These are phyloP conservation scores for Pantelozetes paolii DNA, from an alignment of 2,888 invertebrate species.

Conservation along the genomic window DNA sequence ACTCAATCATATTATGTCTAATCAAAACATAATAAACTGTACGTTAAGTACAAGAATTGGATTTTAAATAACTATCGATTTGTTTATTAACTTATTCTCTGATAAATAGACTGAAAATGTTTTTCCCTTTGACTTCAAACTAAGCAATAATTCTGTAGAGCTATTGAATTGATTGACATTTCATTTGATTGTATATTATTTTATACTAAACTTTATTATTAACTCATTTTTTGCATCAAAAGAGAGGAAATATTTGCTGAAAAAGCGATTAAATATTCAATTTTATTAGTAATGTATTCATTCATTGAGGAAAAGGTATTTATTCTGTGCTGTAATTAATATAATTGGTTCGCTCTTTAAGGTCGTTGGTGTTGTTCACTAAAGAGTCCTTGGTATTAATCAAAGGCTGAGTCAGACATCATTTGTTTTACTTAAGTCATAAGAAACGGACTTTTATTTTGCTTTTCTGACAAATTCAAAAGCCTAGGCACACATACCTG, in stretches of 20 bases:
- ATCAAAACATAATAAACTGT: conserved; percentile 5
- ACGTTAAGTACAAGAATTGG: conserved; percentile 19
- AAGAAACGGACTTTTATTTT: too few species aligned
- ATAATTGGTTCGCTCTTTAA: too few species aligned
- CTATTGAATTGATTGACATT: background rate
- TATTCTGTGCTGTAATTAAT: background rate
- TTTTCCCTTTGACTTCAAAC: background rate
- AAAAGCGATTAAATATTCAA: too few species aligned
- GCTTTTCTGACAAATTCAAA: too few species aligned
- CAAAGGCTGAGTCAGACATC: background rate
- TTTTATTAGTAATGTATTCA: too few species aligned
- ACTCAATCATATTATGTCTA: conserved; percentile 27
- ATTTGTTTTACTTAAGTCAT: background rate
- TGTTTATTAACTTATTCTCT: conserved; percentile 16
- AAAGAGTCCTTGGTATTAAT: background rate
- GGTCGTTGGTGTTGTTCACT: background rate
- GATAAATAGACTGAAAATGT: background rate
- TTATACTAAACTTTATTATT: background rate
- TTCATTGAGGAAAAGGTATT: too few species aligned
- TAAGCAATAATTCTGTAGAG: background rate
- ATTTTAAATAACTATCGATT: background rate
- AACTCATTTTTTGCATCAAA: background rate
- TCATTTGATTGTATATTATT: background rate
- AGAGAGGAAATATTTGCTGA: too few species aligned
- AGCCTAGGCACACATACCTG: too few species aligned